Conservation (phyloP, 2,888 invertebrate genomes). For the Melikaiella ostensackeni region DNA sequence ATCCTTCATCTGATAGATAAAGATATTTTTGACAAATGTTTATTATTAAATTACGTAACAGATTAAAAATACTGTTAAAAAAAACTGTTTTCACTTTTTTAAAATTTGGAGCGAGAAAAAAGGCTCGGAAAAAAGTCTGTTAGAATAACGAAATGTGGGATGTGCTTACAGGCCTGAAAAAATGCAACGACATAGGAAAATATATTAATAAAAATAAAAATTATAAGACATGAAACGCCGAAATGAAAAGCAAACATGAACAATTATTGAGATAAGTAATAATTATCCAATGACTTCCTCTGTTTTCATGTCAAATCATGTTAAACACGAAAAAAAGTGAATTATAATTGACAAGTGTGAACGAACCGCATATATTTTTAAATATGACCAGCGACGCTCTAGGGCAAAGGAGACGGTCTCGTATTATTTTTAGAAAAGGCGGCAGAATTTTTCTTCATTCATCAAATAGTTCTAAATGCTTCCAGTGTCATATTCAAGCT, state of each 20-base stretch:
- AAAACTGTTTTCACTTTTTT: not conserved
- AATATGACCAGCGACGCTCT: constrained; percentile 3
- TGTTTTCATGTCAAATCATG: constrained; percentile 3
- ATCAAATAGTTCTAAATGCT: not conserved
- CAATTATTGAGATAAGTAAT: not conserved
- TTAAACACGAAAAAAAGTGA: constrained; percentile 6
- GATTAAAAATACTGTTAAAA: not conserved
- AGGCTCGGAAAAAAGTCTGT: not conserved
- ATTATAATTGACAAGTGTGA: constrained; percentile 12
- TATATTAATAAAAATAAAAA: too few relatives aligned
- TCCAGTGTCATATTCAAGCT: not conserved
- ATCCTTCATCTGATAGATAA: not conserved
- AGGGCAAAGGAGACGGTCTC: constrained; percentile 8
- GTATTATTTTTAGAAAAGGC: constrained; percentile 27
- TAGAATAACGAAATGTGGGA: not conserved
- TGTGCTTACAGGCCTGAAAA: not conserved
- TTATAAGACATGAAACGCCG: not conserved
- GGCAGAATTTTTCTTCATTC: not conserved
- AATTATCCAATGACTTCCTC: not conserved
- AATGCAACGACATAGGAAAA: not conserved
- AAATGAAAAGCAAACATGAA: not conserved
- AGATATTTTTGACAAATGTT: not conserved
- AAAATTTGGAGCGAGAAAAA: not conserved
- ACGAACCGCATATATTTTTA: constrained; percentile 24
- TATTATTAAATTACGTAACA: not conserved